Base-by-base conservation (phyloP, 2,888 invertebrate species). In the Meta bourneti region DNA sequence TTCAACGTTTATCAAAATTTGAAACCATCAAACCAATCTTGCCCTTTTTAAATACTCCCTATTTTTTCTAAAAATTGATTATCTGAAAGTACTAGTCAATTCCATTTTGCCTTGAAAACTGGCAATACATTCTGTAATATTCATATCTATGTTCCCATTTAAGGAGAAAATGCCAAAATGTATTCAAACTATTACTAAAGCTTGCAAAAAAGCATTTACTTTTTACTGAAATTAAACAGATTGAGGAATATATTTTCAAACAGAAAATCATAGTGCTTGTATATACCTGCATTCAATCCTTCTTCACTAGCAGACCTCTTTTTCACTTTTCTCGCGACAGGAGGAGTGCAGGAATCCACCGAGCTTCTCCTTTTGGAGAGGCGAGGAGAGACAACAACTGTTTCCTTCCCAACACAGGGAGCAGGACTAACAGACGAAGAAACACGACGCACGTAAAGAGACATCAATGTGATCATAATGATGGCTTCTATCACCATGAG, bases 401-500 rank as follows among this genome's bases (percentile, higher is more conserved):
- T 34, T 20, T 87, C 79, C 72, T 69, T 83, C 13, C 6, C 72
- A 11, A 51, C 8, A 77, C 54, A 20, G 49, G 90, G 77, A 52
- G 71, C 48, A 49, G 88, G 84, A 20, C 72, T 49, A 69, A 69
- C 69, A 69, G 89, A 80, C 34, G 74, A 69, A 77, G 89, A 81
- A 34, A 91, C 79, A 11, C 93, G 89, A 69, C 93, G 90, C 13
- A 93, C 90, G 48, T 91, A 93, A 13, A 93, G 72, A 71, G 92
- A 92, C 88, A 96, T 93, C 94, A 94, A 95, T 13, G 95, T 96
- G 75, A 94, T 93, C 88, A 95, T 94, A 20, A 95, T 92, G 20
- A 94, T 89, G 13, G 94, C 93, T 93, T 95, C 95, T 16, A 94
- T 92, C 8, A 94, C 72, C 92, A 95, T 94, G 48, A 95, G 93